These are phyloP conservation scores for Theristicus caerulescens DNA, from an alignment of 2,113 vertebrate species.

Conservation along the genomic window DNA sequence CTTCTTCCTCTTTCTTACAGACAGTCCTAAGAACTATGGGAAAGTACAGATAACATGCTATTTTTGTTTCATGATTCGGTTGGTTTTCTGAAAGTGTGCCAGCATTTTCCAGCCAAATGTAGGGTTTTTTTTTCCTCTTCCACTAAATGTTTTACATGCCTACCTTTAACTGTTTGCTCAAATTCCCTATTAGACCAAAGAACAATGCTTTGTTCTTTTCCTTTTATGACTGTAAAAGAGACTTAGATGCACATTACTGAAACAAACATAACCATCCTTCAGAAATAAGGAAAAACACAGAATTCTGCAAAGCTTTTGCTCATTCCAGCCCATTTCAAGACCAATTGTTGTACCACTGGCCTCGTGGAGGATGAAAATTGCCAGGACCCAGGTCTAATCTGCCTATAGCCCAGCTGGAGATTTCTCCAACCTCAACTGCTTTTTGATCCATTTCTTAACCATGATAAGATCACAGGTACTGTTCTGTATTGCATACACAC, in stretches of 20 bases:
- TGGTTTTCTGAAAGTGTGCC: neutral
- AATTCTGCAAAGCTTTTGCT: neutral
- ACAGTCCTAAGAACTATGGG: neutral
- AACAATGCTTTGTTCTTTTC: neutral
- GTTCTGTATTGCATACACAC: neutral
- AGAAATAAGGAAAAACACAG: neutral
- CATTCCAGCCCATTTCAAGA: neutral
- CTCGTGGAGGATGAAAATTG: neutral
- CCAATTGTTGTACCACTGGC: neutral
- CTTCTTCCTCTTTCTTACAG: constrained; percentile 29
- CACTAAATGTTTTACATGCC: neutral
- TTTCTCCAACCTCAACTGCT: neutral
- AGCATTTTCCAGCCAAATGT: neutral
- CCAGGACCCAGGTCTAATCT: neutral
- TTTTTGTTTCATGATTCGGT: neutral
- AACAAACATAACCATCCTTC: neutral
- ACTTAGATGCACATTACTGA: neutral
- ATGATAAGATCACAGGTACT: neutral
- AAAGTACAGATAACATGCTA: neutral
- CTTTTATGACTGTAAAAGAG: neutral
- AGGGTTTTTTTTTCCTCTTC: neutral
- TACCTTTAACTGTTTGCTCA: neutral
- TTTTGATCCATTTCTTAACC: neutral
- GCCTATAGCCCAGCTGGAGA: neutral
- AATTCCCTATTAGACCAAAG: neutral